Evolutionary conservation across 2,797 vertebrate species (phyloP), one percentile per base, ranked within the genome.

Genomic region (Naso thynnoides): DNA sequence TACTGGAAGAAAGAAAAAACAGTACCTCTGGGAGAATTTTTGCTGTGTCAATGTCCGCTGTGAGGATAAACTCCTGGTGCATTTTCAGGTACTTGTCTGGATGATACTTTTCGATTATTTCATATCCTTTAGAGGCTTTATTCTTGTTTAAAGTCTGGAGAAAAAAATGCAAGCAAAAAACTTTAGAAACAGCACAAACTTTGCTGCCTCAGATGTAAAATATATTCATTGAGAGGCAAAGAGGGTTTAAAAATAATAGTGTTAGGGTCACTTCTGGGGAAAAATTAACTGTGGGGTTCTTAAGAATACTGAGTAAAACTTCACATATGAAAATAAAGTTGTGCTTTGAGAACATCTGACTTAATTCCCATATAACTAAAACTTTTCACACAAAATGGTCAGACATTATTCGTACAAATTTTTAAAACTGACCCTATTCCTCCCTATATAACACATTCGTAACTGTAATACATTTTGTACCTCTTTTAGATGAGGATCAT

Each of bases 401-500:
- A 31, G 31, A 31, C n/a, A n/a, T 31, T 31, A 31, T 31, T 31
- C 31, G 4, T 31, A 31, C 4, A 31, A 31, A 4, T 31, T 31
- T 31, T 31, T 31, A 31, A 31, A 4, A 31, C 31, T 31, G 31
- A 31, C 8, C 8, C 31, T 31, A 31, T 4, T 31, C 4, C 9
- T 38, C 9, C 9, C 6, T 38, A 38, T 38, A 9, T 38, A 6
- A 38, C 36, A 38, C 36, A 38, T 38, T 38, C 10, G 36, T 45
- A 39, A 38, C 4, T 10, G 33, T 41, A 50, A 33, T 29, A 21
- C 5, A n/a, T 21, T 3, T 21, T 36, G 29, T 2, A 13, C 76
- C 72, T 76, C 24, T 36, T 79, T 53, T 5, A 79, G 63, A 29
- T 24, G 68, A 50, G 59, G 63, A 57, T 83, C 81, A 13, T 0